Conservation (phyloP, 2,797 vertebrate species). For the Heterohyrax brucei region DNA sequence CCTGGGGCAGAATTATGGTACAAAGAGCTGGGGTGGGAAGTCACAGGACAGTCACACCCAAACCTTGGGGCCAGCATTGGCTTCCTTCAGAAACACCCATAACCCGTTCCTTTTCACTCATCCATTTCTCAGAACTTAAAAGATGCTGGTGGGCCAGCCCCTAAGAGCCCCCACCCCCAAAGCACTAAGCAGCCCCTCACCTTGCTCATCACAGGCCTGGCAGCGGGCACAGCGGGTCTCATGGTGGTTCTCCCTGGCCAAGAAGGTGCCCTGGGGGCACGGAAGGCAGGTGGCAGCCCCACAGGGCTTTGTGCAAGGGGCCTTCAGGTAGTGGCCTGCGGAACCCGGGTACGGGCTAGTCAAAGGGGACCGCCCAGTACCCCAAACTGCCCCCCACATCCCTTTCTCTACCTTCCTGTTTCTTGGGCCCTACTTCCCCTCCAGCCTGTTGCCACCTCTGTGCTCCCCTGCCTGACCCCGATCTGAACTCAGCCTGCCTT, state of each 20-base stretch:
- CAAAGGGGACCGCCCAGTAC: not conserved
- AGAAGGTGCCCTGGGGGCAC: slow-evolving; percentile 82
- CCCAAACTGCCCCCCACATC: fast-evolving
- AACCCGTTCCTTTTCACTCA: not conserved
- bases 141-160: not conserved
- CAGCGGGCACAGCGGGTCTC: slow-evolving; percentile 75
- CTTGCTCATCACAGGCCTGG: slow-evolving; percentile 84
- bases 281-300: fast-evolving
- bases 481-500: not conserved
- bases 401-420: not conserved
- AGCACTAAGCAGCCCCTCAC: slow-evolving; percentile 66
- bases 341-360: not conserved
- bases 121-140: no score
- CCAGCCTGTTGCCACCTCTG: not conserved
- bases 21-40: not conserved
- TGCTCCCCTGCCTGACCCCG: not conserved
- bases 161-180: not conserved
- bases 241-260: slow-evolving; percentile 80
- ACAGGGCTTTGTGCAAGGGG: slow-evolving; percentile 22
- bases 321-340: slow-evolving; percentile 76
- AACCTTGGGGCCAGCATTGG: not conserved
- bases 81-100: not conserved
- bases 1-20: not conserved
- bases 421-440: not conserved
- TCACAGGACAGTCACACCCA: not conserved